Base-by-base conservation (phyloP, 92 coral and sea anemone genomes). In the Paragorgia papillata region DNA sequence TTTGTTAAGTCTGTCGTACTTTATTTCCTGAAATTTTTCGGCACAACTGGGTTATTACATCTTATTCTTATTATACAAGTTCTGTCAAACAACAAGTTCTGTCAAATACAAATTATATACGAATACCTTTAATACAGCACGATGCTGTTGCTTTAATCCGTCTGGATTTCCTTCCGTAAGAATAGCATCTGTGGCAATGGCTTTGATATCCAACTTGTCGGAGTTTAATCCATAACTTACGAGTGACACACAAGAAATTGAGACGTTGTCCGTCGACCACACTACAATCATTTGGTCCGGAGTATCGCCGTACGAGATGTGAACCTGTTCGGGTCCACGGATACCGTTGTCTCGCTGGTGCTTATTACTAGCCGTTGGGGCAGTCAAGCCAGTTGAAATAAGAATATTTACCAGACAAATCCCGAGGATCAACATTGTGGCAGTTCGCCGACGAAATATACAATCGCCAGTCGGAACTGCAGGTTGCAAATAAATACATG, bases 131-230 rank as follows among this genome's bases (percentile, higher is more conserved):
- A 89, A 70, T 14, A 68, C 82, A 29, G 85, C 94, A 18, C 90
- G 87, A 83, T 89, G 94, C 56, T 86, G 66, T 19, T 79, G 82
- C 20, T 89, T 63, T 21, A 89, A 67, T 4, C 90, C 94, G 15
- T 64, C 39, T n/a, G 94, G 94, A 64, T 89, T 89, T 6, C 94
- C 94, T 33, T 86, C 90, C 0, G 90, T 89, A 22, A 89, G 88
- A 22, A 74, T 53, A 10, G 85, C 90, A 65, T 83, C 76, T 28
- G 66, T 63, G 5, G 88, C 94, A 14, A 25, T 57, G 7, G 79
- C 94, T 57, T 74, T 67, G 50, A 61, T 56, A 37, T 88, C 66
- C 25, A 79, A 89, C 48, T 86, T 86, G 48, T 67, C 50, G 10
- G 88, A 80, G 15, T 81, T 85, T 15, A 75, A 54, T n/a, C 94